Percentiles rank a stretch among this genome's conserved stretches.
These are phyloP conservation scores for Passer domesticus DNA, from an alignment of 2,113 vertebrate species.

Conservation along the genomic window DNA sequence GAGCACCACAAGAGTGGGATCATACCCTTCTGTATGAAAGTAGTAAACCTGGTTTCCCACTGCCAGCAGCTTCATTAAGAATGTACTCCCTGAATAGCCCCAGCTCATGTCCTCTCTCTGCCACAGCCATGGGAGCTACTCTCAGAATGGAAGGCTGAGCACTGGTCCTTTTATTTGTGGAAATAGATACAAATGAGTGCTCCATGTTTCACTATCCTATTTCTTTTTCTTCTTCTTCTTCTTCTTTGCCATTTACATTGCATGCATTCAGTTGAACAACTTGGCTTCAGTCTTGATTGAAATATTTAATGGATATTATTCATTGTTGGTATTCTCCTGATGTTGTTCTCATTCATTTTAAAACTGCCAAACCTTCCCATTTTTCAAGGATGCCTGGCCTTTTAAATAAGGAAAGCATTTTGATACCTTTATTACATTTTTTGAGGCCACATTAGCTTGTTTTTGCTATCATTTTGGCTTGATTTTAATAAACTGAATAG, in stretches of 20 bases:
- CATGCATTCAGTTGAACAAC: slow-evolving; percentile 61
- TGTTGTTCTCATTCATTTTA: slow-evolving; percentile 67
- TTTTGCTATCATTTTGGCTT: slow-evolving; percentile 68
- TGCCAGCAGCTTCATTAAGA: background rate
- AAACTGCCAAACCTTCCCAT: slow-evolving; percentile 69
- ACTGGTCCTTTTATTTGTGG: slow-evolving; percentile 8
- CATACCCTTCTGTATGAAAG: background rate
- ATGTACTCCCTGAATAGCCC: background rate
- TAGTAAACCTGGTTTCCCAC: background rate
- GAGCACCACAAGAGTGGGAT: background rate
- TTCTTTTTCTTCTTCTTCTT: background rate
- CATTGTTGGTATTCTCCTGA: slow-evolving; percentile 52
- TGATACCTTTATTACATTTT: slow-evolving; percentile 72
- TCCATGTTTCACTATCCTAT: slow-evolving; percentile 40
- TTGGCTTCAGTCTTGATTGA: slow-evolving; percentile 70
- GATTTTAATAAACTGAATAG: slow-evolving; percentile 66
- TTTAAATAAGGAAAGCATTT: slow-evolving; percentile 75
- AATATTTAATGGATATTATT: slow-evolving; percentile 71
- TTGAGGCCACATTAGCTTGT: slow-evolving; percentile 58
- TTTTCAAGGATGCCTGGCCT: slow-evolving; percentile 69
- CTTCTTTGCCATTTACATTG: slow-evolving; percentile 60
- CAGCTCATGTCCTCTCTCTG: background rate
- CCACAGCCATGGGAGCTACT: rapidly evolving
- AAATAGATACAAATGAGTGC: slow-evolving; percentile 4
- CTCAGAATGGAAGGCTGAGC: background rate